These are phyloP conservation scores for Noctuana brunneofusca DNA, from an alignment of 2,888 invertebrate genomes.

Conservation along the genomic window DNA sequence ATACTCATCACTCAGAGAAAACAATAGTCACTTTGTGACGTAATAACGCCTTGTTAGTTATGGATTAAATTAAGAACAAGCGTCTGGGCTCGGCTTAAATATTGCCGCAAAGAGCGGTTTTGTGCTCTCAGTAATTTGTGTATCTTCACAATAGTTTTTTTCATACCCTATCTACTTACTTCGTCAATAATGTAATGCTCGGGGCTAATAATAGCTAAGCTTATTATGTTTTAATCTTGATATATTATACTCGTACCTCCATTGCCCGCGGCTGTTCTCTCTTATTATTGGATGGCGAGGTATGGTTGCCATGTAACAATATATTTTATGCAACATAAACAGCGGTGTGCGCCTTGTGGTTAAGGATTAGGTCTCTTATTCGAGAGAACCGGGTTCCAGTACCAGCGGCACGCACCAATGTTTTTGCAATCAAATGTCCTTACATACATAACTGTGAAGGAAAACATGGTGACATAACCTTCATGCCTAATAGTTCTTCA, in stretches of 20 bases:
- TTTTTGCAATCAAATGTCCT: too few species aligned
- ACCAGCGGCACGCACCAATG: too few species aligned
- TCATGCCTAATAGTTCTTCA: too few species aligned
- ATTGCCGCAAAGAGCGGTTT: slow-evolving; percentile 18
- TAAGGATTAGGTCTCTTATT: too few species aligned
- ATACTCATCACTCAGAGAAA: neutral
- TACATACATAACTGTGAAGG: too few species aligned
- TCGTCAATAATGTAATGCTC: slow-evolving; percentile 15
- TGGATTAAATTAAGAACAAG: slow-evolving; percentile 22
- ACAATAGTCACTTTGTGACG: slow-evolving; percentile 7
- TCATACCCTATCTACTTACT: neutral
- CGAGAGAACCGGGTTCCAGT: too few species aligned
- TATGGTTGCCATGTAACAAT: too few species aligned
- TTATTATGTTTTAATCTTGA: neutral
- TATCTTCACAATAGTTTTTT: slow-evolving; percentile 12
- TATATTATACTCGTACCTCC: neutral
- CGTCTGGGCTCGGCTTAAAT: slow-evolving; percentile 17
- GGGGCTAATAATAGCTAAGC: neutral
- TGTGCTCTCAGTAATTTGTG: slow-evolving; percentile 21
- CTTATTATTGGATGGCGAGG: neutral
- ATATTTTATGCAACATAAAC: too few species aligned
- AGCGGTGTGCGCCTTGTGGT: too few species aligned
- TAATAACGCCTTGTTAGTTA: slow-evolving; percentile 20
- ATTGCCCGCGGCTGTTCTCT: neutral
- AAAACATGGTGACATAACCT: too few species aligned